Evolutionary conservation across 2,888 invertebrate genomes (phyloP), one percentile per base, ranked within the genome.

Genomic region (Cinara cedri): DNA sequence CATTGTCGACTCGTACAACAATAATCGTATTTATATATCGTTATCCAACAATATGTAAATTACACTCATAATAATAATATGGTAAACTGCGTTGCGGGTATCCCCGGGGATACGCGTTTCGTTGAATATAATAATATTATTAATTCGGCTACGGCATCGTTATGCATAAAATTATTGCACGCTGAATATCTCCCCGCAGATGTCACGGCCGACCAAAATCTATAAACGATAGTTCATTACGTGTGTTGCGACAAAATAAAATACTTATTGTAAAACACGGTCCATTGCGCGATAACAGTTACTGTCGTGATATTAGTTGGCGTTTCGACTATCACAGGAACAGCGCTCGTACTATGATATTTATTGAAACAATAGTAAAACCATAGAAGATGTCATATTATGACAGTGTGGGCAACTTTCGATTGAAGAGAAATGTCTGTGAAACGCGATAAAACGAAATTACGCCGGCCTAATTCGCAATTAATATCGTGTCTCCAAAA

Each of bases 21-120:
- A 49, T 24, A 49, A 66, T 66, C 16, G 21, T 34, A 51, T 70
- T 54, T 54, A 34, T 14, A 34, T 34, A n/a, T 54, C 68, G 34
- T 54, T 54, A 34, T 54, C 34, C 6, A 70, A 68, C 26, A 34
- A 13, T 51, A 51, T 51, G 68, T 68, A 68, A 51, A 70, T 54
- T 26, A 70, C 21, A 42, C 70, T 54, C 34, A 9, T 34, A 19
- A 44, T 34, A 54, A n/a, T 26, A 44, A 44, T 34, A 54, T 0
- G 13, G 19, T 34, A 3, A 34, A 51, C n/a, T 11, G 13, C 34
- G 34, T 34, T 34, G 11, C 34, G 34, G 13, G 19, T 54, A 54
- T 19, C 13, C n/a, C 54, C 14, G 11, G 19, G 13, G 54, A 13
- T 34, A 34, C 34, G 9, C 21, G 9, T 54, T 54, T 54, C 8